Conservation (phyloP, 2,888 invertebrate genomes). For the Spilarctia lutea region DNA sequence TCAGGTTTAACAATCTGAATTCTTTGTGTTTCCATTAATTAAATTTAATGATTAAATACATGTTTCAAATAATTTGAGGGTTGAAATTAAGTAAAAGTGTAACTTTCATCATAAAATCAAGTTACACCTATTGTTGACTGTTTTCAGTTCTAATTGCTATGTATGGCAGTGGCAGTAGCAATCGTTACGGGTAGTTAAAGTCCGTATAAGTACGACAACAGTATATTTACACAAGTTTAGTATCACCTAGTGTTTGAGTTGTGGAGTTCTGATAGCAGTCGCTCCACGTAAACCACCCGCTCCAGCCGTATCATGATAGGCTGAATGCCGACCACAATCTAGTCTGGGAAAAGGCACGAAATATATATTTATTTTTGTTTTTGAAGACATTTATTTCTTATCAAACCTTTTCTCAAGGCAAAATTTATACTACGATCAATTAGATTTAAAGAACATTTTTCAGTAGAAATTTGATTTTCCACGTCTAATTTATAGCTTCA, state of each 20-base stretch:
- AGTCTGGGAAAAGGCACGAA: neutral
- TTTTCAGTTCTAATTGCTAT: neutral
- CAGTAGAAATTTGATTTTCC: slow-evolving; percentile 28
- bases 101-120: slow-evolving; percentile 1
- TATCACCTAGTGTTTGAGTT: neutral
- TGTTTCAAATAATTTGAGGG: slow-evolving; percentile 28
- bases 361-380: neutral
- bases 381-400: neutral
- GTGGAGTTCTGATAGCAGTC: neutral
- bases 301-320: neutral
- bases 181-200: too few species aligned
- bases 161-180: neutral
- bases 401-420: neutral
- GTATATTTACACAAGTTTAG: neutral
- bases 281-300: neutral
- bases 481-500: slow-evolving; percentile 35
- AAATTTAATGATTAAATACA: slow-evolving; percentile 30
- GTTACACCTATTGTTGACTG: neutral
- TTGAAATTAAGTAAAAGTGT: slow-evolving; percentile 15
- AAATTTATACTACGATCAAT: neutral
- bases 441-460: neutral
- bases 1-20: slow-evolving; percentile 31
- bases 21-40: slow-evolving; percentile 38
- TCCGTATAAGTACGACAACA: neutral
- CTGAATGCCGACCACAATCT: neutral